These are phyloP conservation scores for Argya squamiceps DNA, from an alignment of 2,797 vertebrate genomes.

Conservation along the genomic window DNA sequence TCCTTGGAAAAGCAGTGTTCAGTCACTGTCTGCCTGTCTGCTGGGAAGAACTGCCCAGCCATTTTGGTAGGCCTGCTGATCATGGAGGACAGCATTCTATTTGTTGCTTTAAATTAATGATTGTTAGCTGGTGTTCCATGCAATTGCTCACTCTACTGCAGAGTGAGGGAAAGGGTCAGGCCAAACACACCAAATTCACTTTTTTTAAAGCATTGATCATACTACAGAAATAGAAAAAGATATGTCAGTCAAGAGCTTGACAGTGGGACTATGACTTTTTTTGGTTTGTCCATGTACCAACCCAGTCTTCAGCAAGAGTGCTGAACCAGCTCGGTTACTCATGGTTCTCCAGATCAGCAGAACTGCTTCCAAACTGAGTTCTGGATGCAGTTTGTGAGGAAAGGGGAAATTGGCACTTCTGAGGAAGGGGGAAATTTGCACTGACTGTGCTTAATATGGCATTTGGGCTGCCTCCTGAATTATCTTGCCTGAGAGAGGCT, in stretches of 20 bases:
- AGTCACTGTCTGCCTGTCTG: background rate
- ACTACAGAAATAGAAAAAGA: background rate
- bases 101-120: background rate
- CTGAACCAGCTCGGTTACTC: background rate
- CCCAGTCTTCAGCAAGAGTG: background rate
- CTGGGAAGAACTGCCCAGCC: background rate
- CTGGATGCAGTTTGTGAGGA: background rate
- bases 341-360: background rate
- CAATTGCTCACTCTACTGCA: background rate
- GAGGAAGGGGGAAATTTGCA: background rate
- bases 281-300: accelerated
- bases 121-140: background rate
- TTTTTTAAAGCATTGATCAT: background rate
- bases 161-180: background rate
- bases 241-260: background rate
- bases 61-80: background rate
- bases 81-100: accelerated
- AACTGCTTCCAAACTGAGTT: background rate
- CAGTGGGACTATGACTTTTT: background rate
- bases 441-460: background rate
- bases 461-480: background rate
- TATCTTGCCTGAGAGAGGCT: background rate
- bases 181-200: background rate
- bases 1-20: background rate
- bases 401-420: background rate